Percentiles rank a stretch among this genome's conserved stretches.
phyloP scores from a whole-genome alignment of 2,797 vertebrate species.

The Acipenser transmontanus region DNA sequence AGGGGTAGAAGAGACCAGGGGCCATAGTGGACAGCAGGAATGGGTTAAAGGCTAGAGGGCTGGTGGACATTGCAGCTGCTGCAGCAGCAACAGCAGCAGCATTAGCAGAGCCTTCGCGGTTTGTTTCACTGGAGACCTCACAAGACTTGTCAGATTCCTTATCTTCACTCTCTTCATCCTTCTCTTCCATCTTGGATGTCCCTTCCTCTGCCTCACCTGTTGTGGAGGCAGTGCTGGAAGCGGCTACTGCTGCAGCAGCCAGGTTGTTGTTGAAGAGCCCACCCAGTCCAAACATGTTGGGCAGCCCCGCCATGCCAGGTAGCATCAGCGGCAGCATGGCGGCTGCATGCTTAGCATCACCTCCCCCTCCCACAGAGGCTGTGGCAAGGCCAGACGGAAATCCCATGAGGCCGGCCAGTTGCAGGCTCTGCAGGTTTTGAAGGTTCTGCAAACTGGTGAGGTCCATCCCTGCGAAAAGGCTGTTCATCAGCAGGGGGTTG shows the following conservation, averaged over 20 bases:
- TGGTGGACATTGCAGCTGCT: slow-evolving; percentile 81
- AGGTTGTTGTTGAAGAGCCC: slow-evolving; percentile 85
- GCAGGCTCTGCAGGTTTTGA: slow-evolving; percentile 89
- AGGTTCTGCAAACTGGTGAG: slow-evolving; percentile 89
- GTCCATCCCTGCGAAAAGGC: slow-evolving; percentile 95
- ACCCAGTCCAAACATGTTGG: slow-evolving; percentile 85
- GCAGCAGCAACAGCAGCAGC: slow-evolving; percentile 60
- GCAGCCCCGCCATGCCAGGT: slow-evolving; percentile 82
- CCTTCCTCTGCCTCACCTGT: slow-evolving; percentile 56
- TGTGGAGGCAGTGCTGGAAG: slow-evolving; percentile 49
- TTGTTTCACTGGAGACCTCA: slow-evolving; percentile 53
- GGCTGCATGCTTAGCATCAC: slow-evolving; percentile 79
- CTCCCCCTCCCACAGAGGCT: slow-evolving; percentile 50
- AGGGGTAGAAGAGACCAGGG: slow-evolving; percentile 94
- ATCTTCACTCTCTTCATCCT: slow-evolving; percentile 46
- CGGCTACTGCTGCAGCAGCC: slow-evolving; percentile 53
- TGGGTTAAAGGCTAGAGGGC: slow-evolving; percentile 88
- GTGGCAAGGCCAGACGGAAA: slow-evolving; percentile 75
- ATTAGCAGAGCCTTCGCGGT: slow-evolving; percentile 15
- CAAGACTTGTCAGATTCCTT: slow-evolving; percentile 61
- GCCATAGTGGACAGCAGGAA: slow-evolving; percentile 97
- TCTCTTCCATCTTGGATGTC: slow-evolving; percentile 53
- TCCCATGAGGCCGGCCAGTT: slow-evolving; percentile 95
- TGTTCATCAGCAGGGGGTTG: slow-evolving; percentile 92
- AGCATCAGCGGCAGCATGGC: slow-evolving; percentile 85